These are phyloP conservation scores for Antigone vipio DNA, from an alignment of 2,113 vertebrate genomes.

Conservation along the genomic window DNA sequence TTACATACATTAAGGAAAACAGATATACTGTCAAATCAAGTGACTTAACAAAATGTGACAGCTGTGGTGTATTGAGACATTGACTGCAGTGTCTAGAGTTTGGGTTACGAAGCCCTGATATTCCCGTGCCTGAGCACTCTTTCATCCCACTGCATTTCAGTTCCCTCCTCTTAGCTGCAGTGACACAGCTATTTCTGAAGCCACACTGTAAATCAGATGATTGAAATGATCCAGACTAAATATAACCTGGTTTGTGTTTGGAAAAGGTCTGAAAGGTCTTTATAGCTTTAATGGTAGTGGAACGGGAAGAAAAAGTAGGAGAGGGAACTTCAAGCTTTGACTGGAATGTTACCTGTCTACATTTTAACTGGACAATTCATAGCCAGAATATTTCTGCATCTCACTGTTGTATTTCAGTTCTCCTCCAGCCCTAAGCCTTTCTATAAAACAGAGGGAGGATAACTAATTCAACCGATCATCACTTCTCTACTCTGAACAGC, in stretches of 20 bases:
- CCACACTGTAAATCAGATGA: neutral
- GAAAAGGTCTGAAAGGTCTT: neutral
- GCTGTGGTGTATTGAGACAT: neutral
- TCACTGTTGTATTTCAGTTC: neutral
- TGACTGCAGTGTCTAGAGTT: neutral
- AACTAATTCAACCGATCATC: neutral
- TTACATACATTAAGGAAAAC: neutral
- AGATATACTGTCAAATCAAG: neutral
- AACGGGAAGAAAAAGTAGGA: neutral
- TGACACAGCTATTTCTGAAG: neutral
- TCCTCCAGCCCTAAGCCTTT: neutral
- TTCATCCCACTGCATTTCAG: neutral
- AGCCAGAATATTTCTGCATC: neutral
- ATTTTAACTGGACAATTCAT: neutral
- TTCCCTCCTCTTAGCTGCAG: neutral
- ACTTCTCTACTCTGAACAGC: neutral
- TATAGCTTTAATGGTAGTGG: neutral
- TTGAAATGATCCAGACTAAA: neutral
- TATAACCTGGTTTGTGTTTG: neutral
- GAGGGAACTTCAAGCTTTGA: neutral
- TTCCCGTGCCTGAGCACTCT: neutral
- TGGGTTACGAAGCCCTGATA: neutral
- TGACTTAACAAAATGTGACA: neutral
- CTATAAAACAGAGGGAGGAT: neutral
- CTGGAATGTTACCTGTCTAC: neutral